phyloP scores from a whole-genome alignment of 2,888 invertebrate species.

The Ditula angustiorana region DNA sequence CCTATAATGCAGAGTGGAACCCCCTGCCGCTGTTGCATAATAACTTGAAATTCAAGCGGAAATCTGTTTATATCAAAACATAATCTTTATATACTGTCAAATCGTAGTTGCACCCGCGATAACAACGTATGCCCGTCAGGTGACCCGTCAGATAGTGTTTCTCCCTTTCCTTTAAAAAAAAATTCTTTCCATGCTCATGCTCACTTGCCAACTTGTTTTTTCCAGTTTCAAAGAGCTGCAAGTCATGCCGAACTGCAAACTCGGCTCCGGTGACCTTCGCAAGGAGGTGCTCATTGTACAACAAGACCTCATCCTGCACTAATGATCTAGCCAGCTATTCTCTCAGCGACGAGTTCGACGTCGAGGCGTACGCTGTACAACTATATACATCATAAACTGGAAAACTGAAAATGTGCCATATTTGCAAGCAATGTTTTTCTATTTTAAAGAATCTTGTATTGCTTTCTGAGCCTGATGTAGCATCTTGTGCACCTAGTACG shows the following conservation, averaged over 20 bases:
- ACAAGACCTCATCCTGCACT: conserved; percentile 57
- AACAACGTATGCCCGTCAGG: too few species aligned
- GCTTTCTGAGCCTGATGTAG: too few species aligned
- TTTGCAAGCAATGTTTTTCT: neutral
- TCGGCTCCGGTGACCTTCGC: conserved; percentile 69
- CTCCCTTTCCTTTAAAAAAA: neutral
- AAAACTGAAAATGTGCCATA: neutral
- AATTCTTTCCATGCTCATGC: neutral
- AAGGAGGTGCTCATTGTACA: conserved; percentile 70
- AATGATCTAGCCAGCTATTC: neutral
- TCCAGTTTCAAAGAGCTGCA: conserved; percentile 71
- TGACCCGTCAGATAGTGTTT: too few species aligned
- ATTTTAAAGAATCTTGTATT: too few species aligned
- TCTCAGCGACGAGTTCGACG: neutral
- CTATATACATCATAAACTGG: too few species aligned
- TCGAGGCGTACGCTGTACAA: neutral
- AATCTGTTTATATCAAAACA: too few species aligned
- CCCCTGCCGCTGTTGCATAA: too few species aligned
- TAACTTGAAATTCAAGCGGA: too few species aligned
- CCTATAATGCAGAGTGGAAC: too few species aligned
- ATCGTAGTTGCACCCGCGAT: too few species aligned
- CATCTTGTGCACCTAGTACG: too few species aligned
- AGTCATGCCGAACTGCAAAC: conserved; percentile 67
- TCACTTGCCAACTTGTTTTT: conserved; percentile 43
- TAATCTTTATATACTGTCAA: too few species aligned